Evolutionary conservation across 2,113 vertebrate species (phyloP).

Genomic region (Phasianus colchicus): DNA sequence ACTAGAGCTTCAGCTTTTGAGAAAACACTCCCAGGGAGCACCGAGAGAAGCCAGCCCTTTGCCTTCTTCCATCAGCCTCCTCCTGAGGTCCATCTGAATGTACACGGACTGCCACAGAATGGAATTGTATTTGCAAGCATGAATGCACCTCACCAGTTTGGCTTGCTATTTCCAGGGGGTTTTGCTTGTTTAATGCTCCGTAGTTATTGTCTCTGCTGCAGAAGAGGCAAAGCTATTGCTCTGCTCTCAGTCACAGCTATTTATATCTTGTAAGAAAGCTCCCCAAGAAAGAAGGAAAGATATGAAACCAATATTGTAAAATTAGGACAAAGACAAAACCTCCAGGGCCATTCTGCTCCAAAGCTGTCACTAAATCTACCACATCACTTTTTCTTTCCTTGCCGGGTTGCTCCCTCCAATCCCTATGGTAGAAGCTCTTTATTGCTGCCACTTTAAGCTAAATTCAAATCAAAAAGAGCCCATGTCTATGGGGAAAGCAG

Average conservation of each 20-base stretch:
- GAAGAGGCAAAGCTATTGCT: background rate
- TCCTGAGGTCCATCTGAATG: background rate
- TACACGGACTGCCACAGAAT: background rate
- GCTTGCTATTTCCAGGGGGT: background rate
- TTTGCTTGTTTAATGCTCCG: background rate
- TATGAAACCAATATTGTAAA: background rate
- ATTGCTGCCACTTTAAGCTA: background rate
- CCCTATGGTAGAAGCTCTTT: background rate
- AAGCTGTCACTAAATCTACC: background rate
- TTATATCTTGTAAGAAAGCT: background rate
- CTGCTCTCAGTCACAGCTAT: background rate
- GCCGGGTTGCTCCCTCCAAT: background rate
- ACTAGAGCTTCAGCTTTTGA: background rate
- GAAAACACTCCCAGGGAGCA: background rate
- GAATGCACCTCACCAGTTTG: background rate
- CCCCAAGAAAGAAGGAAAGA: background rate
- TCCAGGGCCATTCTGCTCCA: background rate
- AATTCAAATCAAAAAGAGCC: background rate
- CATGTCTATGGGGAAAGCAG: background rate
- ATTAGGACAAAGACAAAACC: conserved; percentile 1
- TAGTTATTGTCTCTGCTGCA: background rate
- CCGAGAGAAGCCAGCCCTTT: background rate
- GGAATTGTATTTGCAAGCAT: background rate
- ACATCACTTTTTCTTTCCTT: background rate
- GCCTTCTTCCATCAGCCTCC: background rate